Percentiles rank a stretch among this genome's conserved stretches.
These are phyloP conservation scores for Sarcophaga rosellei DNA, from an alignment of 2,888 invertebrate species.

Conservation along the genomic window DNA sequence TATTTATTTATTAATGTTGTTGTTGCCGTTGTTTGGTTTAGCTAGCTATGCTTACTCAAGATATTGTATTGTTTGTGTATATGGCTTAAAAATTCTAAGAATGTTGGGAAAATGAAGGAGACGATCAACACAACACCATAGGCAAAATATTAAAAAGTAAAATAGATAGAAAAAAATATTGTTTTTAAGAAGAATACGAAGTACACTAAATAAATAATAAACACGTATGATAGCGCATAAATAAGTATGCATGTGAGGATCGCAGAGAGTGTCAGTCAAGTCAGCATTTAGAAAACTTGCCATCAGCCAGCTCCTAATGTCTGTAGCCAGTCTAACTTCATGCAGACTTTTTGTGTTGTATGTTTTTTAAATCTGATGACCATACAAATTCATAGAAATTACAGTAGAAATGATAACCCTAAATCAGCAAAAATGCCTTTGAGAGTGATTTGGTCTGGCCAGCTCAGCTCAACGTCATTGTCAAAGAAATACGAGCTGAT, in stretches of 20 bases:
- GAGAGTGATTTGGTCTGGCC: too few species aligned
- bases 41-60: too few species aligned
- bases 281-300: too few species aligned
- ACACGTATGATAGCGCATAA: too few species aligned
- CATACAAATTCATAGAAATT: conserved; percentile 44
- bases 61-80: neutral
- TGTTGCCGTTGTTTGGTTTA: neutral
- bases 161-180: too few species aligned
- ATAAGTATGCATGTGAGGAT: neutral
- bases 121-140: too few species aligned
- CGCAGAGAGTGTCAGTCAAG: too few species aligned
- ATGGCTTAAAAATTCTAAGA: conserved; percentile 27
- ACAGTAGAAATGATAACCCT: neutral
- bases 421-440: too few species aligned
- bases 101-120: neutral
- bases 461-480: too few species aligned
- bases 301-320: neutral
- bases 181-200: neutral
- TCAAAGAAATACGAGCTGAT: too few species aligned
- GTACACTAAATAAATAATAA: neutral
- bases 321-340: conserved; percentile 4
- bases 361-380: conserved; percentile 44
- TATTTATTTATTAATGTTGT: neutral
- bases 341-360: neutral
- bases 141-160: too few species aligned